Evolutionary conservation across 2,888 invertebrate species (phyloP).

Genomic region (Andricus quercusramuli): DNA sequence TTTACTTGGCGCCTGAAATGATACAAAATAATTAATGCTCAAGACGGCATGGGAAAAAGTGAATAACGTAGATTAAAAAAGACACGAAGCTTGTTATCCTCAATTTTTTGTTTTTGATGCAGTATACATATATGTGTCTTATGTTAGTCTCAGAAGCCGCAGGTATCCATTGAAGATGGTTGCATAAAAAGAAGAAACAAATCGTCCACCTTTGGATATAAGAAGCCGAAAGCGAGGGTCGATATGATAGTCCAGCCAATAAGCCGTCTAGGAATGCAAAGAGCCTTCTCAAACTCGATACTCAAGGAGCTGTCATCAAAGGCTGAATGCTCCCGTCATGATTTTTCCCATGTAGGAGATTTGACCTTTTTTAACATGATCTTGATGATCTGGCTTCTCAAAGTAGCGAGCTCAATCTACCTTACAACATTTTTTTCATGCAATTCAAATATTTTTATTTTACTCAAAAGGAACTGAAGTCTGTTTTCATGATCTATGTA

Average conservation of each 20-base stretch:
- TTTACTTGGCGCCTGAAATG: too few relatives aligned
- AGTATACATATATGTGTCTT: neutral
- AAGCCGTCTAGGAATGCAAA: constrained; percentile 77
- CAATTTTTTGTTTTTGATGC: neutral
- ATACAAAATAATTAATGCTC: too few relatives aligned
- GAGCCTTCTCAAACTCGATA: constrained; percentile 51
- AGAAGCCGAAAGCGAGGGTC: constrained; percentile 53
- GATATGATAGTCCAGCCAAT: constrained; percentile 58
- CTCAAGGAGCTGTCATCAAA: constrained; percentile 46
- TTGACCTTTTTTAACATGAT: neutral
- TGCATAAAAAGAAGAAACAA: constrained; percentile 72
- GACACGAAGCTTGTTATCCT: neutral
- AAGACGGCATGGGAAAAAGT: neutral
- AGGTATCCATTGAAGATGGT: constrained; percentile 43
- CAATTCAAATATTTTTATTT: neutral
- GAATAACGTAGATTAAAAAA: neutral
- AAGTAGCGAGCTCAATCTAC: neutral
- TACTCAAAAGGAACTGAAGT: neutral
- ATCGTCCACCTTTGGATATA: constrained; percentile 69
- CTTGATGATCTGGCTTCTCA: neutral
- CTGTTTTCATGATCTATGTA: neutral
- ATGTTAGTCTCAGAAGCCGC: constrained; percentile 3
- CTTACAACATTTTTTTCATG: neutral
- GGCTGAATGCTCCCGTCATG: neutral
- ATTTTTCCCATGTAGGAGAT: constrained; percentile 18